Percentiles rank a stretch among this genome's conserved stretches.
phyloP scores from a whole-genome alignment of 2,797 vertebrate species.

The Melanogrammus aeglefinus region DNA sequence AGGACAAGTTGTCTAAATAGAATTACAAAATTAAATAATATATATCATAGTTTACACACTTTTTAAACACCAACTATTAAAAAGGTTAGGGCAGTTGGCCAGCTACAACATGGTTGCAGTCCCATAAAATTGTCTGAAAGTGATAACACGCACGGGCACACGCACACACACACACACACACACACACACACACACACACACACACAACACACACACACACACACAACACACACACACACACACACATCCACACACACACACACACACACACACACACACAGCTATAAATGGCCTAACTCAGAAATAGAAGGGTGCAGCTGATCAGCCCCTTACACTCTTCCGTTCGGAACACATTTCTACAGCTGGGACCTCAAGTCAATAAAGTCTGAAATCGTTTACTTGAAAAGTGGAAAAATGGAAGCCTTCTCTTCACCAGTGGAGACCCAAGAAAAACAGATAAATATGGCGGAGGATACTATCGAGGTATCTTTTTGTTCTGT shows the following conservation, averaged over 20 bases:
- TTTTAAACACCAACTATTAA: neutral
- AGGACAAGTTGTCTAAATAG: neutral
- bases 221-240: neutral
- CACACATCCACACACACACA: neutral
- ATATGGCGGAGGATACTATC: neutral
- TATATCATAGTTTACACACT: neutral
- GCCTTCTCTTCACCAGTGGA: neutral
- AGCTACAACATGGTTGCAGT: neutral
- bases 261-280: constrained; percentile 7
- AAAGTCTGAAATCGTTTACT: constrained; percentile 7
- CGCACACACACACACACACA: constrained; percentile 1
- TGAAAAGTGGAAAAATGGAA: constrained; percentile 41
- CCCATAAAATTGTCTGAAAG: neutral
- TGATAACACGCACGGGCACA: neutral
- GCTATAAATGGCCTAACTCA: constrained; percentile 36
- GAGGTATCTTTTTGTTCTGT: neutral
- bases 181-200: no score
- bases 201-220: neutral
- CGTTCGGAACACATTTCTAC: neutral
- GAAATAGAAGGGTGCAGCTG: constrained; percentile 31
- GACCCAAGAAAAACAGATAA: constrained; percentile 12
- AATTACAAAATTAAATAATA: neutral
- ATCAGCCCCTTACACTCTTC: constrained; percentile 37
- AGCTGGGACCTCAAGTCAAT: no score
- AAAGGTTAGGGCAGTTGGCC: neutral